Evolutionary conservation across 2,888 invertebrate genomes (phyloP).

Genomic region (Leptopilina syphax): DNA sequence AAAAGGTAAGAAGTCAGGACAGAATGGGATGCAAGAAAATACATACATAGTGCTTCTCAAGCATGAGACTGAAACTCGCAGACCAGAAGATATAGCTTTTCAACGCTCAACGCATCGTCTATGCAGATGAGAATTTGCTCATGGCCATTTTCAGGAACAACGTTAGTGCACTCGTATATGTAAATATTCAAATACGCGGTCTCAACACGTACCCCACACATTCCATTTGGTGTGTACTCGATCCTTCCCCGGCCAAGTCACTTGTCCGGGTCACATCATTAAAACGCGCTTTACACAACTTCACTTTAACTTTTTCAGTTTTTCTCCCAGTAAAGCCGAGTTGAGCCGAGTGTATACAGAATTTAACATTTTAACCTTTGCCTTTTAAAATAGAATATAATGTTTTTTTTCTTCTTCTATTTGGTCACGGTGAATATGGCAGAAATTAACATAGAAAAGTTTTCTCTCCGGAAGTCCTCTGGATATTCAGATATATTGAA

Average conservation of each 20-base stretch:
- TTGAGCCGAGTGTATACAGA: too few relatives aligned
- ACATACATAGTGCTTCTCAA: not conserved
- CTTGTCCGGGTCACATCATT: constrained; percentile 29
- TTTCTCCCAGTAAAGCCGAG: too few relatives aligned
- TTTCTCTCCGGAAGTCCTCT: too few relatives aligned
- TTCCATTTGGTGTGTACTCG: constrained; percentile 21
- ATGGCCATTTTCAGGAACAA: constrained; percentile 27
- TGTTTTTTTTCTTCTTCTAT: too few relatives aligned
- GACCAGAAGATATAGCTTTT: constrained; percentile 14
- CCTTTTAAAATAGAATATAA: too few relatives aligned
- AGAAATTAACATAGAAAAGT: too few relatives aligned
- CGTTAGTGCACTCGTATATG: constrained; percentile 4
- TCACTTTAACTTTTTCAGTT: not conserved
- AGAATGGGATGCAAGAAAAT: constrained; percentile 11
- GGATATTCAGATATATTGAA: too few relatives aligned
- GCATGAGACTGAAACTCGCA: not conserved
- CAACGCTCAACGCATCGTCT: not conserved
- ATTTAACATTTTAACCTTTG: too few relatives aligned
- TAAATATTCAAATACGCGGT: constrained; percentile 36
- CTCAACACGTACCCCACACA: not conserved
- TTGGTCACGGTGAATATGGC: too few relatives aligned
- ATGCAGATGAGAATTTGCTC: constrained; percentile 32
- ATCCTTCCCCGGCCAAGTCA: constrained; percentile 15
- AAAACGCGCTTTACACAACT: constrained; percentile 27
- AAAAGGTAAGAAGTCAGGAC: not conserved